phyloP scores from a whole-genome alignment of 2,797 vertebrate species.

The Bradypus variegatus region DNA sequence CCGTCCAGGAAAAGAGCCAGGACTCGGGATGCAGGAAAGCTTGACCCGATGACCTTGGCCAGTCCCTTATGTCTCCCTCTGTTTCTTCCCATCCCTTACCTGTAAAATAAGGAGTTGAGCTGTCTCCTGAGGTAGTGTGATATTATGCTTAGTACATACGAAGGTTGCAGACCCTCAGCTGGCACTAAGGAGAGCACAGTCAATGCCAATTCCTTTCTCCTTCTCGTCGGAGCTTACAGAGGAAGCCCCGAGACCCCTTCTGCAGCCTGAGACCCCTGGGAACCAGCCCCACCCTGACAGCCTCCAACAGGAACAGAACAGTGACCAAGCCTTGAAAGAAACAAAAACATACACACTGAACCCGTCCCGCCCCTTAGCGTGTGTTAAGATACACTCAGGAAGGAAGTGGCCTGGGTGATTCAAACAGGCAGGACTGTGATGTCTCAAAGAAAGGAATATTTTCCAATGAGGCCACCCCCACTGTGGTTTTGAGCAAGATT shows the following conservation, averaged over 20 bases:
- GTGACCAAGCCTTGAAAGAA: conserved; percentile 16
- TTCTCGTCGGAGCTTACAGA: neutral
- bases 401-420: conserved; percentile 58
- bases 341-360: neutral
- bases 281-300: neutral
- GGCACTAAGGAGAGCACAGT: neutral
- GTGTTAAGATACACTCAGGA: conserved; percentile 45
- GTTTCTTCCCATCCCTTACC: neutral
- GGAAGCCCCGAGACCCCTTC: neutral
- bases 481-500: conserved; percentile 44
- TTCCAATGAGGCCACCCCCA: conserved; percentile 27
- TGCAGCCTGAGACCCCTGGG: neutral
- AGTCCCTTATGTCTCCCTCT: neutral
- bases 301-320: neutral
- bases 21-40: neutral
- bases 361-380: neutral
- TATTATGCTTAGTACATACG: neutral
- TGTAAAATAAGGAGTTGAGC: neutral
- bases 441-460: conserved; percentile 38
- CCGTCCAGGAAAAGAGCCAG: neutral
- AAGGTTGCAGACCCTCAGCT: neutral
- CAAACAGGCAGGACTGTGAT: neutral
- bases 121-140: neutral
- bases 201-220: neutral
- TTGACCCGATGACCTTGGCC: neutral